Conservation (phyloP, 2,113 vertebrate genomes). For the Rhabdornis inornatus region DNA sequence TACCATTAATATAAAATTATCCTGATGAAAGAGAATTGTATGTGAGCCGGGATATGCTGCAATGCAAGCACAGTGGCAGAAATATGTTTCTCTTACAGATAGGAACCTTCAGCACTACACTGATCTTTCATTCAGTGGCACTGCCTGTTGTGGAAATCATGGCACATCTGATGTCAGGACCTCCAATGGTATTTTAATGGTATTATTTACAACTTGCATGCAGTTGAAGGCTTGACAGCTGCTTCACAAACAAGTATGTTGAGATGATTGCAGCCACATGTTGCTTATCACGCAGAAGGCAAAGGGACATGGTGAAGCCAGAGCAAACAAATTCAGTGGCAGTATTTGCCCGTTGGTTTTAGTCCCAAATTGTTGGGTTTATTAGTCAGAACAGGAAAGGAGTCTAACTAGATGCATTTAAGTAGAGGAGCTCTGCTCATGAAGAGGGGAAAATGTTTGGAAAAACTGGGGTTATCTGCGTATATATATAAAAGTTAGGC, state of each 20-base stretch:
- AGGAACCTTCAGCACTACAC: background rate
- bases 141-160: background rate
- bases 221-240: background rate
- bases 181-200: background rate
- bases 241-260: background rate
- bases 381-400: background rate
- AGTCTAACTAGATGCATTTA: background rate
- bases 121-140: background rate
- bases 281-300: background rate
- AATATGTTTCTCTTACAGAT: background rate
- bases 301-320: background rate
- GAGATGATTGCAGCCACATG: background rate
- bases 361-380: background rate
- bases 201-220: background rate
- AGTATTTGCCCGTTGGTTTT: background rate
- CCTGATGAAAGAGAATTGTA: background rate
- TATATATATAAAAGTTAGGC: background rate
- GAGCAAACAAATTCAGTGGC: background rate
- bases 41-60: background rate
- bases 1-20: background rate
- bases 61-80: background rate
- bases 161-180: background rate
- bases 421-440: background rate
- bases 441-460: background rate
- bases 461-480: background rate